Conservation (phyloP, 2,888 invertebrate species). For the Hyppa rectilinea region DNA sequence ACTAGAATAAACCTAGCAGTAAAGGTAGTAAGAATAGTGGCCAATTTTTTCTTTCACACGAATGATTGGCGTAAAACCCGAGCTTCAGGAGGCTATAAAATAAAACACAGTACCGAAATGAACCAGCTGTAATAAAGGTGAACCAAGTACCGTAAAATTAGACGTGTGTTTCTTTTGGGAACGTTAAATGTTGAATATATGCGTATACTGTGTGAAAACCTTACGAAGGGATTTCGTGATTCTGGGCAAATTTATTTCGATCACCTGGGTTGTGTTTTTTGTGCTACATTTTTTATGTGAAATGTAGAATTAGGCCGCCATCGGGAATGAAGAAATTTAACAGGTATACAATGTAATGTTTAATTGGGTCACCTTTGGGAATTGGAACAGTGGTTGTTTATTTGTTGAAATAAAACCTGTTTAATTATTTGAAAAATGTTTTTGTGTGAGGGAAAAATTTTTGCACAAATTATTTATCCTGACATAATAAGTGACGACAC, state of each 20-base stretch:
- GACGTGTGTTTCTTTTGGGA: conserved; percentile 55
- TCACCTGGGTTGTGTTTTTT: conserved; percentile 22
- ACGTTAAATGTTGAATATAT: conserved; percentile 52
- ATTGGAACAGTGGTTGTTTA: not conserved
- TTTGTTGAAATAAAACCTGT: conserved; percentile 16
- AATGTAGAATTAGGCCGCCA: conserved; percentile 23
- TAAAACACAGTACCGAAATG: conserved; percentile 61
- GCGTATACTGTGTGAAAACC: conserved; percentile 40
- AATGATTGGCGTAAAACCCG: conserved; percentile 49
- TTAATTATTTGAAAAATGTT: not conserved
- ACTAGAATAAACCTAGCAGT: conserved; percentile 37
- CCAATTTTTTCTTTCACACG: conserved; percentile 34
- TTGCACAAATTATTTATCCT: not conserved
- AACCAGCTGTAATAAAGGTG: conserved; percentile 56
- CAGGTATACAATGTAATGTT: conserved; percentile 17
- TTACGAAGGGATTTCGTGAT: conserved; percentile 34
- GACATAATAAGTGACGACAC: not conserved
- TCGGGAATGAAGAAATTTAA: conserved; percentile 29
- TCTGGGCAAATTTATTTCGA: conserved; percentile 38
- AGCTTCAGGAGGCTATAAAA: conserved; percentile 62
- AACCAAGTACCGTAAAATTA: conserved; percentile 61
- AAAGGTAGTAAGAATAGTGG: conserved; percentile 43
- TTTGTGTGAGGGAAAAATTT: not conserved
- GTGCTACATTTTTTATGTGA: conserved; percentile 5
- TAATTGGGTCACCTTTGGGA: conserved; percentile 27